Percentiles rank a stretch among this genome's conserved stretches.
Evolutionary conservation across 2,113 vertebrate genomes (phyloP).

Genomic region (Leptocoma aspasia): DNA sequence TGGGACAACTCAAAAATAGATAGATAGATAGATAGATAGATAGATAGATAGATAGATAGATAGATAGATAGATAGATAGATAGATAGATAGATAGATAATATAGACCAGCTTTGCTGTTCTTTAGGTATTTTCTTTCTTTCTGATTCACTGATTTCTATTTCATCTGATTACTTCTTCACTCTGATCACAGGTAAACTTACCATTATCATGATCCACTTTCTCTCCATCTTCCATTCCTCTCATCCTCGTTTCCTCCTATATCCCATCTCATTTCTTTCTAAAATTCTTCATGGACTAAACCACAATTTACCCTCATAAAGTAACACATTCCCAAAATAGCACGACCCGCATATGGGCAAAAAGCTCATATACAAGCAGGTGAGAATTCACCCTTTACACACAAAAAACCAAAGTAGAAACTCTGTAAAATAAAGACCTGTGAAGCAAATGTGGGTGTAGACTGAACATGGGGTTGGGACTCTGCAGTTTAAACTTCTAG

Average conservation of each 20-base stretch:
- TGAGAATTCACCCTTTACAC: not conserved
- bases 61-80: not conserved
- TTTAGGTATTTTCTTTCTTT: not conserved
- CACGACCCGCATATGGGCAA: not conserved
- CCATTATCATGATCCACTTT: not conserved
- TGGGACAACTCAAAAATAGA: not conserved
- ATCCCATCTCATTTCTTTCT: not conserved
- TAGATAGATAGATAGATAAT: not conserved
- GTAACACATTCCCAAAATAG: not conserved
- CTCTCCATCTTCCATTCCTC: not conserved
- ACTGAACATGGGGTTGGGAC: fast-evolving
- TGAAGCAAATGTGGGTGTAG: not conserved
- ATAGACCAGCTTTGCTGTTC: not conserved
- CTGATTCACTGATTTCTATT: not conserved
- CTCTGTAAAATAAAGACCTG: not conserved
- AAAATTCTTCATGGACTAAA: not conserved
- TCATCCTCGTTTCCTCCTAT: not conserved
- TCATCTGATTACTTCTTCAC: not conserved
- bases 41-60: not conserved
- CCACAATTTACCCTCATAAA: not conserved
- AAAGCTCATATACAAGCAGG: not conserved
- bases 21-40: not conserved
- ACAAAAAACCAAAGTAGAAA: not conserved
- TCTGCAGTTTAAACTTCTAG: not conserved
- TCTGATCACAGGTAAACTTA: not conserved